phyloP scores from a whole-genome alignment of 1,140 invertebrate genomes.

The Schlechtendalia chinensis region DNA sequence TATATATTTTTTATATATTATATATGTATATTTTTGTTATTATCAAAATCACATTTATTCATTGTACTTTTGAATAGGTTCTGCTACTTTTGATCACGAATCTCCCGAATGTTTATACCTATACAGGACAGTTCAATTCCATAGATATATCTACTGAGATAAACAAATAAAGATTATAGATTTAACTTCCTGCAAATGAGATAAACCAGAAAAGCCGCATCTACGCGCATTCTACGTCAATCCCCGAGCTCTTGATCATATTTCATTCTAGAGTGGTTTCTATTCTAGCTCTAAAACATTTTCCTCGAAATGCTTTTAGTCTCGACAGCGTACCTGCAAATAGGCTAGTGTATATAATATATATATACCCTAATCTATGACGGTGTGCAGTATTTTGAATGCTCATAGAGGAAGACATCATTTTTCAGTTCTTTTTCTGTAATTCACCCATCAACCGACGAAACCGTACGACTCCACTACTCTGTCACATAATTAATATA shows the following conservation, averaged over 20 bases:
- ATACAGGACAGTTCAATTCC: too few species aligned
- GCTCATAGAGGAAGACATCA: constrained; percentile 7
- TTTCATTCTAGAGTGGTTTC: constrained; percentile 26
- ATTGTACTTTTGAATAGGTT: too few species aligned
- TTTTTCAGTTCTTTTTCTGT: constrained; percentile 23
- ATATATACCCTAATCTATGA: constrained; percentile 1
- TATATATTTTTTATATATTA: too few species aligned
- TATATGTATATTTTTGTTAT: too few species aligned
- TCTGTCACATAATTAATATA: constrained; percentile 20
- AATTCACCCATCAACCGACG: constrained; percentile 15
- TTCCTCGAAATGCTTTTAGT: constrained; percentile 29
- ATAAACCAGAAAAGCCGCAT: background rate
- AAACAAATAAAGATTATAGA: too few species aligned
- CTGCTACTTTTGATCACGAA: too few species aligned
- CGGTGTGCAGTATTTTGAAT: constrained; percentile 2
- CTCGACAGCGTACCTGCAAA: background rate
- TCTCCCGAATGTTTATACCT: too few species aligned
- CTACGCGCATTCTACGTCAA: background rate
- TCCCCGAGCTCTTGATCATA: constrained; percentile 9
- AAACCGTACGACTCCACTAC: background rate
- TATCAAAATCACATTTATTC: too few species aligned
- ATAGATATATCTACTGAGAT: too few species aligned
- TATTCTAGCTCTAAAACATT: background rate
- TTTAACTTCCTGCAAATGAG: too few species aligned
- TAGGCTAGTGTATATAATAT: background rate